Percentiles rank a stretch among this genome's conserved stretches.
phyloP scores from a whole-genome alignment of 2,797 vertebrate genomes.

The Hydrophis major region DNA sequence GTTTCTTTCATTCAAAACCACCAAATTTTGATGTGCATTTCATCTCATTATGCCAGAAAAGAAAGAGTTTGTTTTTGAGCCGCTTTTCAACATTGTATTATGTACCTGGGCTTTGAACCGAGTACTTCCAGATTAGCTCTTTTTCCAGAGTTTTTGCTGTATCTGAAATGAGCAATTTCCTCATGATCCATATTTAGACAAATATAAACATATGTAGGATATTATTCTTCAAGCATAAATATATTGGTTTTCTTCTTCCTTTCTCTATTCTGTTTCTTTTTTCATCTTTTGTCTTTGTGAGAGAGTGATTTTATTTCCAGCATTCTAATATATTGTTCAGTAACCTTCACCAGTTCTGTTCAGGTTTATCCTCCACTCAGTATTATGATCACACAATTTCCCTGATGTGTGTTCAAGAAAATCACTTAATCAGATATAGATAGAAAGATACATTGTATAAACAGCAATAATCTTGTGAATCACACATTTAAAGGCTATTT shows the following conservation, averaged over 20 bases:
- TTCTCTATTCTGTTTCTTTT: neutral
- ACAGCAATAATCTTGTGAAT: slow-evolving; percentile 40
- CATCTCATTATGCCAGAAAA: neutral
- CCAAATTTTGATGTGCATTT: neutral
- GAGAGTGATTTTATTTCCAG: slow-evolving; percentile 11
- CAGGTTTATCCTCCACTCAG: slow-evolving; percentile 14
- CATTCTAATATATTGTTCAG: neutral
- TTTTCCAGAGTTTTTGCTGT: neutral
- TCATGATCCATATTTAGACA: slow-evolving; percentile 18
- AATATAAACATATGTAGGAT: neutral
- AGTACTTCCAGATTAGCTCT: neutral
- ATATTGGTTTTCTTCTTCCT: neutral
- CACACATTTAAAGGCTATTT: slow-evolving; percentile 40
- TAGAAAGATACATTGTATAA: slow-evolving; percentile 48
- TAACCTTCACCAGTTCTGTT: slow-evolving; percentile 11
- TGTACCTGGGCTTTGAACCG: neutral
- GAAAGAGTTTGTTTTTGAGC: neutral
- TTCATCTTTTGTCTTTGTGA: neutral
- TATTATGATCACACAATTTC: slow-evolving; percentile 5
- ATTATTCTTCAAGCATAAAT: slow-evolving; percentile 11
- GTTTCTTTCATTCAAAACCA: neutral
- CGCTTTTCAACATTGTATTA: neutral
- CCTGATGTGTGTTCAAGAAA: slow-evolving; percentile 40
- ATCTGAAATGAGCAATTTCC: neutral
- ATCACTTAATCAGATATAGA: slow-evolving; percentile 32